These are phyloP conservation scores for Argyra leucocephala DNA, from an alignment of 2,888 invertebrate species.

Conservation along the genomic window DNA sequence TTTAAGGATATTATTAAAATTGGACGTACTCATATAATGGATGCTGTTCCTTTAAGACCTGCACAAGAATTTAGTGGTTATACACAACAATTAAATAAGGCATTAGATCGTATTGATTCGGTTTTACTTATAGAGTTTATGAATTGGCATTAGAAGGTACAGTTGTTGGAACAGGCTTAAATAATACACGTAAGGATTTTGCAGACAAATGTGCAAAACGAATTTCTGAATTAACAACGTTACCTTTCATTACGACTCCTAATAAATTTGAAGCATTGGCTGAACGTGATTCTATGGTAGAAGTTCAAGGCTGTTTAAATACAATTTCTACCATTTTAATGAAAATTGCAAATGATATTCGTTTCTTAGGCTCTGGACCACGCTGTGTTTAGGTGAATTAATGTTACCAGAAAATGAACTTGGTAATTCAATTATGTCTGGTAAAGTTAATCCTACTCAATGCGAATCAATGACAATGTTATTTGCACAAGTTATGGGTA, in stretches of 20 bases:
- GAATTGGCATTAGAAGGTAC: constrained; percentile 91
- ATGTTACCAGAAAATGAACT: constrained; percentile 95
- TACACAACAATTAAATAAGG: constrained; percentile 69
- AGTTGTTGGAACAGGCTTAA: constrained; percentile 94
- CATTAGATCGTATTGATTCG: constrained; percentile 68
- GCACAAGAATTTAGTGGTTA: constrained; percentile 97
- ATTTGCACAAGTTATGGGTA: constrained; percentile 92
- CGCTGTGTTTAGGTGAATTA: constrained; percentile 88
- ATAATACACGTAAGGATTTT: constrained; percentile 85
- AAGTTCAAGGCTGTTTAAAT: constrained; percentile 90
- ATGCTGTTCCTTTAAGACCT: constrained; percentile 86
- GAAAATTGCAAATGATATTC: constrained; percentile 92
- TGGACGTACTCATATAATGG: constrained; percentile 74
- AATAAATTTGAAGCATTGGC: constrained; percentile 98
- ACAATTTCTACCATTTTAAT: constrained; percentile 83
- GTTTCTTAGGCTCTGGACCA: constrained; percentile 91
- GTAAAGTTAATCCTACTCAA: constrained; percentile 97
- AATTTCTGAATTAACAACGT: constrained; percentile 67
- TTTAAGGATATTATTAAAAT: constrained; percentile 91
- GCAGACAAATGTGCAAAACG: constrained; percentile 81
- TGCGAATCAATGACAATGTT: constrained; percentile 97
- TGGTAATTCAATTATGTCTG: constrained; percentile 98
- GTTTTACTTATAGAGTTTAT: constrained; percentile 79
- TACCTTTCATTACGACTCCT: constrained; percentile 86
- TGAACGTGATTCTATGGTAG: constrained; percentile 84